Conservation (phyloP, 2,797 vertebrate genomes). For the Neoniphon sammara region DNA sequence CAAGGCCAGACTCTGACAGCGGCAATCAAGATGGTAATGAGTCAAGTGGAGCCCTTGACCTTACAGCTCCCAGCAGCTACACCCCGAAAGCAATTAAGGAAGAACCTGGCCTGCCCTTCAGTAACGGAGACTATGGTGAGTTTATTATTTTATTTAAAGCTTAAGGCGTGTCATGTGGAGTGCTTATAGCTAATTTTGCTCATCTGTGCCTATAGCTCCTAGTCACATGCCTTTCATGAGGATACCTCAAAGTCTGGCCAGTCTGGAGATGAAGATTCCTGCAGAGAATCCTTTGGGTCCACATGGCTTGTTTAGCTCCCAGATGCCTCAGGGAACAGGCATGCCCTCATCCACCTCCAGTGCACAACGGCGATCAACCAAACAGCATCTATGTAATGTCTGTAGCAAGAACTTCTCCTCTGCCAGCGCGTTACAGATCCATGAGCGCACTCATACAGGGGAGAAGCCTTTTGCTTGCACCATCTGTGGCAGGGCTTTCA, state of each 20-base stretch:
- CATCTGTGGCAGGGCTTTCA: constrained; percentile 95
- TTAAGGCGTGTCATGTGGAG: background rate
- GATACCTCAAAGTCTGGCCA: constrained; percentile 88
- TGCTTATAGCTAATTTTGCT: constrained; percentile 8
- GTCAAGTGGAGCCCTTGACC: constrained; percentile 89
- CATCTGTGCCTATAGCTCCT: constrained; percentile 78
- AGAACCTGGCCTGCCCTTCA: constrained; percentile 84
- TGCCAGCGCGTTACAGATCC: constrained; percentile 97
- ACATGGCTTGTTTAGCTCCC: constrained; percentile 79
- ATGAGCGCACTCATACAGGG: constrained; percentile 96
- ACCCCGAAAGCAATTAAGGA: constrained; percentile 87
- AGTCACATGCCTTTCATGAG: constrained; percentile 86
- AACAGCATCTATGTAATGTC: constrained; percentile 90
- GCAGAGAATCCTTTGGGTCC: constrained; percentile 84
- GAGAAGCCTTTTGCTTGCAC: constrained; percentile 98
- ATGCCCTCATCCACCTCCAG: constrained; percentile 81
- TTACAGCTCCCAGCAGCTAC: constrained; percentile 87
- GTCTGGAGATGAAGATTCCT: constrained; percentile 90
- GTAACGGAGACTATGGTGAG: constrained; percentile 88
- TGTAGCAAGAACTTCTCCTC: constrained; percentile 98
- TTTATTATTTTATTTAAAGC: constrained; percentile 1
- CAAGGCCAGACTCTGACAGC: constrained; percentile 81
- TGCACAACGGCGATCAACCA: constrained; percentile 88
- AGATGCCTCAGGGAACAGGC: constrained; percentile 85
- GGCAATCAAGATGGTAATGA: constrained; percentile 78